Conservation (phyloP, 2,888 invertebrate species). For the Drosophila atripex region DNA sequence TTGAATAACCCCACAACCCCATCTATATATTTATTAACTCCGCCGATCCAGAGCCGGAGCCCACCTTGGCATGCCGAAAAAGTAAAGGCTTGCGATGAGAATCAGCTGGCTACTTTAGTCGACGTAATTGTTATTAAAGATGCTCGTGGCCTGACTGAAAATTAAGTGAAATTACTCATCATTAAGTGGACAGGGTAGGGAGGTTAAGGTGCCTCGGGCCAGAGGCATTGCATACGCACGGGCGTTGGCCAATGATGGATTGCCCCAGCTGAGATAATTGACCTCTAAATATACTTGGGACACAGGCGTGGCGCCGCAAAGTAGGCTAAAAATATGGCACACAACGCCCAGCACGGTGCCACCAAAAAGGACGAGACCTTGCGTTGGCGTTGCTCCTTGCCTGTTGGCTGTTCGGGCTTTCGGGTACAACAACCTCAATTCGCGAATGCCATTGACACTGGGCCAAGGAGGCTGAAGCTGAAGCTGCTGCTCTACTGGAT, state of each 20-base stretch:
- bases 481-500: slow-evolving; percentile 24
- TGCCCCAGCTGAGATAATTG: slow-evolving; percentile 65
- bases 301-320: slow-evolving; percentile 61
- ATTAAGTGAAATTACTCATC: slow-evolving; percentile 58
- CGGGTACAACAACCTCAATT: slow-evolving; percentile 72
- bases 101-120: slow-evolving; percentile 16
- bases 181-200: slow-evolving; percentile 38
- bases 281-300: slow-evolving; percentile 69
- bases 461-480: slow-evolving; percentile 41
- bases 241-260: slow-evolving; percentile 65
- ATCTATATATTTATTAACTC: not conserved
- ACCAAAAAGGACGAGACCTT: slow-evolving; percentile 9
- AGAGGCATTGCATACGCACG: slow-evolving; percentile 60
- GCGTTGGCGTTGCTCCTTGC: slow-evolving; percentile 12
- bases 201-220: not conserved
- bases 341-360: slow-evolving; percentile 25
- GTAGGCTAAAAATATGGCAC: slow-evolving; percentile 76
- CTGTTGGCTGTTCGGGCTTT: slow-evolving; percentile 30
- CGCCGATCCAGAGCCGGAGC: not conserved
- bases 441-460: slow-evolving; percentile 65
- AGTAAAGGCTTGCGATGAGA: slow-evolving; percentile 39
- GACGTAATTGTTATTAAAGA: slow-evolving; percentile 54
- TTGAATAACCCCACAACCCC: slow-evolving; percentile 56
- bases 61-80: slow-evolving; percentile 11
- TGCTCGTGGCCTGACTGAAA: slow-evolving; percentile 29